Evolutionary conservation across 2,888 invertebrate species (phyloP), one percentile per base, ranked within the genome.

Genomic region (Andrena flavipes): DNA sequence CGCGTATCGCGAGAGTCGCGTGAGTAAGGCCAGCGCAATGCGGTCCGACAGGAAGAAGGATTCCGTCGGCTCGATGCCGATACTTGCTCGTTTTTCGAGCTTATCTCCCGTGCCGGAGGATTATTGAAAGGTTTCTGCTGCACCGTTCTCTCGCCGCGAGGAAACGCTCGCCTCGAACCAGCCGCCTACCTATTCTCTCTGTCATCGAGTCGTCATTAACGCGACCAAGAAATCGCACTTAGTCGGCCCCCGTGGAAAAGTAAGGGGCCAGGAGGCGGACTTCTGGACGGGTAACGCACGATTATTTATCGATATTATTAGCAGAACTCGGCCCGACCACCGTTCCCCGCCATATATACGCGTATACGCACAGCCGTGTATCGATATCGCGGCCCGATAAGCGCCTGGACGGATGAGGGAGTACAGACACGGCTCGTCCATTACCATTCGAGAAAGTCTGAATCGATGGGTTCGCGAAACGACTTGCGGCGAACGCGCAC

Each of bases 351-450:
- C 51, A 60, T 69, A 82, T 71, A 78, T 69, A 51, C n/a, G 51
- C 51, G 20, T 51, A 51, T 8, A 51, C 20, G 20, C 51, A 51
- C 51, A 51, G 68, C 81, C 85, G 83, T 80, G 84, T 89, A 92
- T 92, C 90, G 91, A 91, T 92, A 91, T 88, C 87, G 87, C 81
- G 82, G 85, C 87, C 89, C 88, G 91, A 92, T 92, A 90, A 88
- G 68, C 73, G 72, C 74, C 63, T 80, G 71, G 84, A 71, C 81
- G 88, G 86, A 82, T 63, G 84, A 80, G 70, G 78, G 80, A 84
- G 84, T 78, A 82, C 80, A 86, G 91, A 92, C 92, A 92, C 76
- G 91, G 91, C 91, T 92, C 90, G 92, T 92, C 92, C 92, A 92
- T 92, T 92, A 92, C 91, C 91, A 86, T 86, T 84, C 86, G 86